Evolutionary conservation across 1,140 invertebrate genomes (phyloP).

Genomic region (Orchesella cincta): DNA sequence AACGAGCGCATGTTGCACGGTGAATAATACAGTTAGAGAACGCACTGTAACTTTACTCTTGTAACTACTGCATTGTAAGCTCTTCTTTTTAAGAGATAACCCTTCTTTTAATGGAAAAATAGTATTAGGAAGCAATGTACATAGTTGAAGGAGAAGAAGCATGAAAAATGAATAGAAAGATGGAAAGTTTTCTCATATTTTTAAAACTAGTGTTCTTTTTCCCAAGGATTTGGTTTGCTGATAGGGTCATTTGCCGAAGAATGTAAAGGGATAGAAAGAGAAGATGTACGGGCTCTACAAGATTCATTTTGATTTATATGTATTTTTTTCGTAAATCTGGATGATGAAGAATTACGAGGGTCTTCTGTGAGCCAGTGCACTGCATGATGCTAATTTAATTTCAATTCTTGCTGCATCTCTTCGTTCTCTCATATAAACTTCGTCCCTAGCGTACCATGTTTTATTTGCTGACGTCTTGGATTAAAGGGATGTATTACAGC

Average conservation of each 20-base stretch:
- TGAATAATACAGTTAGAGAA: too few species aligned
- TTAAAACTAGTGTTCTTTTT: background rate
- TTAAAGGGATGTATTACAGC: background rate
- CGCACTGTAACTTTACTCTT: background rate
- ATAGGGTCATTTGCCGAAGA: too few species aligned
- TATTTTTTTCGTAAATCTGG: slow-evolving; percentile 33
- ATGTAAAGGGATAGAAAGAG: too few species aligned
- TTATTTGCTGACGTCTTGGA: slow-evolving; percentile 18
- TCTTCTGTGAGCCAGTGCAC: background rate
- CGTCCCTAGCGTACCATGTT: background rate
- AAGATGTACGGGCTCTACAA: too few species aligned
- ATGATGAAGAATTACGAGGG: slow-evolving; percentile 6
- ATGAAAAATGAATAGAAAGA: background rate
- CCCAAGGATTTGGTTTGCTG: too few species aligned
- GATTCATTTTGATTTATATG: slow-evolving; percentile 1
- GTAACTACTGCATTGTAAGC: background rate
- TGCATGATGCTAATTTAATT: slow-evolving; percentile 37
- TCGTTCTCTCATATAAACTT: slow-evolving; percentile 9
- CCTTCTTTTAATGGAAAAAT: background rate
- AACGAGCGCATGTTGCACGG: too few species aligned
- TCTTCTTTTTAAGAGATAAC: background rate
- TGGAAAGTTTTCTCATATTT: background rate
- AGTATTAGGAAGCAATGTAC: background rate
- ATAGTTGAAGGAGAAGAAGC: background rate
- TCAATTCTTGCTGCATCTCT: slow-evolving; percentile 19